A percentile compares a stretch with the other conserved stretches of the same genome.
Evolutionary conservation across 2,888 invertebrate genomes (phyloP).

Genomic region (Tenodera sinensis): DNA sequence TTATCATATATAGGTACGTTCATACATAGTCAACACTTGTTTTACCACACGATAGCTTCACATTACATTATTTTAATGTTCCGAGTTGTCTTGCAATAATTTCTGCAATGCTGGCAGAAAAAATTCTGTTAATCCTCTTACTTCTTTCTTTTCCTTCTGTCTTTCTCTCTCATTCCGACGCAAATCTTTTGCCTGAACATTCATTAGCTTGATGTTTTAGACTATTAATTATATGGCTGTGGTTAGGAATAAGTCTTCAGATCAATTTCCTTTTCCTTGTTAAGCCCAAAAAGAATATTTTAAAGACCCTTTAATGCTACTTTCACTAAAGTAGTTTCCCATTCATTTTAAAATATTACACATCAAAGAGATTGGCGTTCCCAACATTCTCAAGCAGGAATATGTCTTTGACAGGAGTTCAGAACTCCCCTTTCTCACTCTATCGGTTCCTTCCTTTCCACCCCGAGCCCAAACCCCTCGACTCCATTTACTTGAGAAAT

Average conservation of each 20-base stretch:
- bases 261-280: background rate
- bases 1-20: too few relatives aligned
- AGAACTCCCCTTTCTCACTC: background rate
- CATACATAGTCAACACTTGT: too few relatives aligned
- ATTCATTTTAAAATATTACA: background rate
- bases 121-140: too few relatives aligned
- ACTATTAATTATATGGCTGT: background rate
- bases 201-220: too few relatives aligned
- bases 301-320: background rate
- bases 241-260: background rate
- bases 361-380: background rate
- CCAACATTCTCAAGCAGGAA: background rate
- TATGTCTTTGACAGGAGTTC: background rate
- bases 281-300: background rate
- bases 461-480: background rate
- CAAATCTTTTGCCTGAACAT: too few relatives aligned
- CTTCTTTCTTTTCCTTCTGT: too few relatives aligned
- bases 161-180: too few relatives aligned
- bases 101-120: too few relatives aligned
- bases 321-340: background rate
- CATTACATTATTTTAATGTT: too few relatives aligned
- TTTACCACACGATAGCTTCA: too few relatives aligned
- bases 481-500: background rate
- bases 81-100: too few relatives aligned
- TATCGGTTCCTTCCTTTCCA: background rate